A percentile compares a stretch with the other conserved stretches of the same genome.
These are phyloP conservation scores for Arctocebus calabarensis DNA, from an alignment of 2,797 vertebrate genomes.

Conservation along the genomic window DNA sequence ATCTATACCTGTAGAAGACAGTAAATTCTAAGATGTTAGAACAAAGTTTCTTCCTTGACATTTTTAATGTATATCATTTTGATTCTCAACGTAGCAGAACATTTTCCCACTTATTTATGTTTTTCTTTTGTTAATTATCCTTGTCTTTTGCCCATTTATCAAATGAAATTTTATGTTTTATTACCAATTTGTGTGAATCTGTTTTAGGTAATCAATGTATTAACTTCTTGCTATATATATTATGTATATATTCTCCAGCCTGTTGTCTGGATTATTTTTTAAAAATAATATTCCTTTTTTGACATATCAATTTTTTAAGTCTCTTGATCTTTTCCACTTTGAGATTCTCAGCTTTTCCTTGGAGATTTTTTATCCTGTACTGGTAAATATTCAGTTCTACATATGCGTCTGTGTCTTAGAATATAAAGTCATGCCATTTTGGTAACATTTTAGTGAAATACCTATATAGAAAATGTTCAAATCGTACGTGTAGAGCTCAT, in stretches of 20 bases:
- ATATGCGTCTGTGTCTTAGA: neutral
- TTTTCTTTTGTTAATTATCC: constrained; percentile 19
- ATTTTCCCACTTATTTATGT: neutral
- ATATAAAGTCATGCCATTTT: constrained; percentile 10
- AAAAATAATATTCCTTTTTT: neutral
- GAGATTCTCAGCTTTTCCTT: constrained; percentile 20
- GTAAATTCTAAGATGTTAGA: neutral
- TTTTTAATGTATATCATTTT: neutral
- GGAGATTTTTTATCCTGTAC: neutral
- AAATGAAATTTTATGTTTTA: neutral
- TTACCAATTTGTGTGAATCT: constrained; percentile 26
- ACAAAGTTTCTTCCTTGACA: neutral
- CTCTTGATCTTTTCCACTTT: constrained; percentile 50
- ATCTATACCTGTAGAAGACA: neutral
- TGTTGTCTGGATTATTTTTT: neutral
- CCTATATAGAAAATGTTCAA: neutral
- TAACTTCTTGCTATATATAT: neutral
- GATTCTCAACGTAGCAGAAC: constrained; percentile 6
- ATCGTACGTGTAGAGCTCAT: neutral
- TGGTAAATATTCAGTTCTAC: neutral
- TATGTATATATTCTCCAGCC: neutral
- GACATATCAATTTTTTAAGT: neutral
- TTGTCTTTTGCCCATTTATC: constrained; percentile 12
- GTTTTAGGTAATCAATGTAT: constrained; percentile 4
- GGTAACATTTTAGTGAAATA: constrained; percentile 45